phyloP scores from a whole-genome alignment of 2,888 invertebrate species.

The Coronaproctus castanopsis region DNA sequence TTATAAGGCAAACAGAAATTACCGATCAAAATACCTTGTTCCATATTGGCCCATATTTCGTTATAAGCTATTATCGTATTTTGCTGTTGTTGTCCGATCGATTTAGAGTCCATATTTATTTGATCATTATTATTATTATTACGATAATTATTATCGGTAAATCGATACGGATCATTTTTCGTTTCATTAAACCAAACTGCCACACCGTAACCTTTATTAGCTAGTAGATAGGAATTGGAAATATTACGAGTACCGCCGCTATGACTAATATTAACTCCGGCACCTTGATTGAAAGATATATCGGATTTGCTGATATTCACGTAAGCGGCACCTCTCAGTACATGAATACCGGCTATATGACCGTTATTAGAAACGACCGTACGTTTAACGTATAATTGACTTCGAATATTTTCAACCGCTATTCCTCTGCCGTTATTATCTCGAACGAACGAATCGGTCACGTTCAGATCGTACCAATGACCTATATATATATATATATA shows the following conservation, averaged over 20 bases:
- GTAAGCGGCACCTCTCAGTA: slow-evolving; percentile 78
- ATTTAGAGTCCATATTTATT: slow-evolving; percentile 1
- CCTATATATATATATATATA: slow-evolving; percentile 23
- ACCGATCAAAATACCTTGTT: slow-evolving; percentile 64
- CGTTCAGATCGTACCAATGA: slow-evolving; percentile 65
- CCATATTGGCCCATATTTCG: slow-evolving; percentile 65
- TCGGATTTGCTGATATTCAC: slow-evolving; percentile 78
- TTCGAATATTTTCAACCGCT: slow-evolving; percentile 73
- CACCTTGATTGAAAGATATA: slow-evolving; percentile 76
- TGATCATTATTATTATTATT: too few species aligned
- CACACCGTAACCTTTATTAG: slow-evolving; percentile 72
- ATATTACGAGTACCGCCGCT: slow-evolving; percentile 70
- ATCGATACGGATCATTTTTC: slow-evolving; percentile 21
- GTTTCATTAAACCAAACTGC: slow-evolving; percentile 62
- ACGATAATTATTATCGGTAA: too few species aligned
- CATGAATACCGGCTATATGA: slow-evolving; percentile 75
- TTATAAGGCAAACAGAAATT: slow-evolving; percentile 58
- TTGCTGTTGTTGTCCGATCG: slow-evolving; percentile 32
- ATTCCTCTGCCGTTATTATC: slow-evolving; percentile 91
- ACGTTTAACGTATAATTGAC: slow-evolving; percentile 64
- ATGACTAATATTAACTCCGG: slow-evolving; percentile 82
- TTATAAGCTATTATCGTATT: slow-evolving; percentile 72
- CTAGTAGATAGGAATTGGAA: slow-evolving; percentile 62
- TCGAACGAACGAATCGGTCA: slow-evolving; percentile 62
- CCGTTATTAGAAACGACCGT: slow-evolving; percentile 68